Evolutionary conservation across 2,888 invertebrate genomes (phyloP).

Genomic region (Aphelenchoides bicaudatus): DNA sequence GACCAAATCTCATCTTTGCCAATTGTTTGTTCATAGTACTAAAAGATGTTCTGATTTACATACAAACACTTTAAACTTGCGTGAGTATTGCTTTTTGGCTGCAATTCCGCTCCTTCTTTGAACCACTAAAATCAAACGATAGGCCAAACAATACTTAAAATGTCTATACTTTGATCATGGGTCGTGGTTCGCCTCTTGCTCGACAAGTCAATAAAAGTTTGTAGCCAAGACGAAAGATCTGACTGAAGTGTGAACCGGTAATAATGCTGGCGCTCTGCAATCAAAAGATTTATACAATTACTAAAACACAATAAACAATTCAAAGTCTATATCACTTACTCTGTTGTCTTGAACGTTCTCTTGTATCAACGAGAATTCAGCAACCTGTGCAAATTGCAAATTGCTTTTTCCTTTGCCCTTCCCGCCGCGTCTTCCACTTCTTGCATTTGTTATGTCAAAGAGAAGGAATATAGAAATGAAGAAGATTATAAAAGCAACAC

Average conservation of each 20-base stretch:
- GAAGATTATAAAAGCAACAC: no score
- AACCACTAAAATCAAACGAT: conserved; percentile 75
- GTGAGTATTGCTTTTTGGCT: conserved; percentile 62
- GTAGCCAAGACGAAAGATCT: conserved; percentile 71
- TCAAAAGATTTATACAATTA: neutral
- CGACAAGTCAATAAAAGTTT: conserved; percentile 88
- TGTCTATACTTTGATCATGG: conserved; percentile 73
- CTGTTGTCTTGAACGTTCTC: conserved; percentile 52
- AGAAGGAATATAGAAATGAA: conserved; percentile 12
- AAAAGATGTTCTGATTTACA: conserved; percentile 22
- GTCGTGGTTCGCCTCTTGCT: conserved; percentile 81
- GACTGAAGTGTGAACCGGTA: conserved; percentile 58
- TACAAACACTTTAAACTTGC: conserved; percentile 33
- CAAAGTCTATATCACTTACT: conserved; percentile 34
- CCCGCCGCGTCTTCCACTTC: conserved; percentile 51
- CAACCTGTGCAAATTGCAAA: conserved; percentile 59
- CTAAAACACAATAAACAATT: conserved; percentile 16
- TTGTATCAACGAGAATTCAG: conserved; percentile 58
- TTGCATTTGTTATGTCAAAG: conserved; percentile 29
- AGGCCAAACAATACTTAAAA: no score
- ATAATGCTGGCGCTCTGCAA: conserved; percentile 58
- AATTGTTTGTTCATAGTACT: conserved; percentile 59
- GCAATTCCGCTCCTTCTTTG: conserved; percentile 88
- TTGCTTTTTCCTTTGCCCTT: conserved; percentile 57
- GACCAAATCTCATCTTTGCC: conserved; percentile 53